Evolutionary conservation across 2,113 vertebrate genomes (phyloP).

Genomic region (Turdus rufiventris): DNA sequence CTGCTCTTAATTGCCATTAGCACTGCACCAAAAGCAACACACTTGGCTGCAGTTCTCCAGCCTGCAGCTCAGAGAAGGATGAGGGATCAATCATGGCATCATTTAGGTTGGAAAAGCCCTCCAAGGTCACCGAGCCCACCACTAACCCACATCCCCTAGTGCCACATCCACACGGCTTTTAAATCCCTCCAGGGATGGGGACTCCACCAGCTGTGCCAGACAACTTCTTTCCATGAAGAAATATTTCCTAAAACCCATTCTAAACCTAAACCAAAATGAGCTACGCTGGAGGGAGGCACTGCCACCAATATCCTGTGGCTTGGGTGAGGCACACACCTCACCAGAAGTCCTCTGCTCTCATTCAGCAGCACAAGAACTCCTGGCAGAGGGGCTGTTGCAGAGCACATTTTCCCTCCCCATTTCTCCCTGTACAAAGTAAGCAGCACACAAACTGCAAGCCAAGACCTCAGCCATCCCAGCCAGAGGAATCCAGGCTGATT

Average conservation of each 20-base stretch:
- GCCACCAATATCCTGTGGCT: accelerated
- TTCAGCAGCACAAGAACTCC: not conserved
- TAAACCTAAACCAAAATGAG: not conserved
- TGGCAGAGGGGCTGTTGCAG: not conserved
- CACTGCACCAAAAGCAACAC: not conserved
- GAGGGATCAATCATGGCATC: not conserved
- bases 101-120: not conserved
- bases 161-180: accelerated
- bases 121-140: not conserved
- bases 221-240: not conserved
- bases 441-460: not conserved
- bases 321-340: not conserved
- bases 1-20: not conserved
- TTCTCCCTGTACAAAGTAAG: not conserved
- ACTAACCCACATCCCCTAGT: not conserved
- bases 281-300: not conserved
- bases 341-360: not conserved
- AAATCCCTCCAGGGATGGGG: not conserved
- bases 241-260: not conserved
- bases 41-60: not conserved
- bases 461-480: not conserved
- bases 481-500: not conserved
- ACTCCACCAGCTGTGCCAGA: not conserved
- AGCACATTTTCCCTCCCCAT: not conserved
- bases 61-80: not conserved